A percentile compares a stretch with the other conserved stretches of the same genome.
These are phyloP conservation scores for Halocynthia roretzi DNA, from an alignment of 23 tunicate genomes.

Conservation along the genomic window DNA sequence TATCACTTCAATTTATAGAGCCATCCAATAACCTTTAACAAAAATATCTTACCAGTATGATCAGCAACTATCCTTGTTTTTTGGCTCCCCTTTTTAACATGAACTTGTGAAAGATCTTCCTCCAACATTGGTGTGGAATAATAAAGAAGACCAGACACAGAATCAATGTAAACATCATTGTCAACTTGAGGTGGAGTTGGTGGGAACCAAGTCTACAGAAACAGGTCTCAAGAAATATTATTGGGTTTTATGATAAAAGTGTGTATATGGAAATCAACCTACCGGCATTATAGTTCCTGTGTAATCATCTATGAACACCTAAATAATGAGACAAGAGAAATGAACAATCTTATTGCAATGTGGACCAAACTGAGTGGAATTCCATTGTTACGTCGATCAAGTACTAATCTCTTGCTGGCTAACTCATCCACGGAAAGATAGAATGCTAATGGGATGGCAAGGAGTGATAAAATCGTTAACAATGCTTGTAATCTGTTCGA, in stretches of 20 bases:
- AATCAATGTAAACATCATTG: constrained; percentile 56
- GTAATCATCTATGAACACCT: constrained; percentile 56
- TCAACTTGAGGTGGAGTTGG: constrained; percentile 95
- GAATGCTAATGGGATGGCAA: constrained; percentile 16
- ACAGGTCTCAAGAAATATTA: background rate
- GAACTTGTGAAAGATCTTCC: constrained; percentile 51
- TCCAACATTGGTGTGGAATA: constrained; percentile 34
- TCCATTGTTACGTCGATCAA: too few species aligned
- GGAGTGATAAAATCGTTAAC: background rate
- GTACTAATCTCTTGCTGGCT: too few species aligned
- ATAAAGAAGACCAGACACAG: constrained; percentile 35
- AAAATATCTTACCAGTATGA: background rate
- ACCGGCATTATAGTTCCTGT: constrained; percentile 91
- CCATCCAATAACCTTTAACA: background rate
- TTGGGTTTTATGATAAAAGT: background rate
- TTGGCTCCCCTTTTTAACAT: constrained; percentile 28
- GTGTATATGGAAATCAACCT: constrained; percentile 15
- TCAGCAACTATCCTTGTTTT: constrained; percentile 1
- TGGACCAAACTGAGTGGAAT: too few species aligned
- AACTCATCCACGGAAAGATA: background rate
- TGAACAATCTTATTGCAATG: background rate
- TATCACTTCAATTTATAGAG: background rate
- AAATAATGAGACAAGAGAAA: constrained; percentile 8
- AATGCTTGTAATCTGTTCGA: background rate
- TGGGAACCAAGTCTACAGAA: constrained; percentile 70